Percentiles rank a stretch among this genome's conserved stretches.
Evolutionary conservation across 2,888 invertebrate species (phyloP).

Genomic region (Drosophila ustulata): DNA sequence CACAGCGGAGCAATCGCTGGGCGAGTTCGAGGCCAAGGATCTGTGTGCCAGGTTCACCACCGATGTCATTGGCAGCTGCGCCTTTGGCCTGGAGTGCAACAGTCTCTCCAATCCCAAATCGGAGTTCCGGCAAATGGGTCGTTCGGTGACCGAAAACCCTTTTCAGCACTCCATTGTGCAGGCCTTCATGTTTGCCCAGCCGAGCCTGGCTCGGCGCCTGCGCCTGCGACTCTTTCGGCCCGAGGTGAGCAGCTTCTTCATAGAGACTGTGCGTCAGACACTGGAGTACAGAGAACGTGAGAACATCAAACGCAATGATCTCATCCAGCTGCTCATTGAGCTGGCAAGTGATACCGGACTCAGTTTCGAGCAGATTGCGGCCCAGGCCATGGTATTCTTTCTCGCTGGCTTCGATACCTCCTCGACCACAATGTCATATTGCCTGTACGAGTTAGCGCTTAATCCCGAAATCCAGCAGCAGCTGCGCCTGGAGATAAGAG

Average conservation of each 20-base stretch:
- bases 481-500: constrained; percentile 84
- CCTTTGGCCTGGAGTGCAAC: constrained; percentile 86
- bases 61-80: constrained; percentile 86
- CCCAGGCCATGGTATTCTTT: constrained; percentile 87
- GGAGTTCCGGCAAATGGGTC: constrained; percentile 78
- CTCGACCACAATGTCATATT: constrained; percentile 85
- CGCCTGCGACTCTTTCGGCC: constrained; percentile 53
- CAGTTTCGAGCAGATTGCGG: constrained; percentile 85
- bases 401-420: constrained; percentile 87
- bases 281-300: constrained; percentile 81
- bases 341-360: constrained; percentile 38
- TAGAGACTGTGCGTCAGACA: constrained; percentile 84
- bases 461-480: constrained; percentile 85
- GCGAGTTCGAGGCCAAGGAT: constrained; percentile 84
- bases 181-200: constrained; percentile 59
- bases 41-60: constrained; percentile 85
- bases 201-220: constrained; percentile 53
- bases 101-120: constrained; percentile 84
- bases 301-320: constrained; percentile 84
- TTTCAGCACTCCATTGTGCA: constrained; percentile 40
- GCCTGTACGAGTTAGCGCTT: constrained; percentile 86
- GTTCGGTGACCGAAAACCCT: constrained; percentile 44
- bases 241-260: constrained; percentile 71
- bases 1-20: constrained; percentile 30
- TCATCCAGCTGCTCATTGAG: constrained; percentile 81